Evolutionary conservation across 1,140 invertebrate species (phyloP), one percentile per base, ranked within the genome.

Genomic region (Armadillidium nasatum): DNA sequence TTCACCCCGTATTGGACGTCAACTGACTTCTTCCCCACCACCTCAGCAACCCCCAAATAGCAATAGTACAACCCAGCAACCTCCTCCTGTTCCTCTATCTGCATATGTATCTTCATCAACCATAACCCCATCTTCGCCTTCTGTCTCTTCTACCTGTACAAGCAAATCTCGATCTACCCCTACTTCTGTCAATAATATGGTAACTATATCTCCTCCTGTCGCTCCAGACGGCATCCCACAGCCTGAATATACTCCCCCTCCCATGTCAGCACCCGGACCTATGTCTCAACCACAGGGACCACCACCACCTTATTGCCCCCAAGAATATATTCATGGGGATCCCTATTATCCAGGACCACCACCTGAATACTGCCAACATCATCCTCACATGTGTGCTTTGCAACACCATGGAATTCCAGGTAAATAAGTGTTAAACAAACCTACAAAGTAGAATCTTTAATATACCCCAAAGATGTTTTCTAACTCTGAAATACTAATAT

Each of bases 281-380:
- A 11, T 45, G 71, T 44, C 45, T n/a, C 33, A 33, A n/a, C 71
- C 71, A 10, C 15, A n/a, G 15, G 71, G 21, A n/a, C 71, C 71
- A 19, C 71, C 71, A 33, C 71, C 71, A 19, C 71, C 71, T 44
- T 72, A 72, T 33, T 72, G 71, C 71, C 71, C 19, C 0, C 71
- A 33, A 22, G 71, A 72, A 45, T 72, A 72, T 45, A 44, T 44
- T 7, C 33, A n/a, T 19, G 71, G 71, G 44, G 71, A 72, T 22
- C 71, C 71, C 45, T 72, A 72, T 33, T 72, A 72, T 33, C 71
- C 71, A 11, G 71, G 71, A 11, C 71, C 71, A 10, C 71, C 71
- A 10, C 71, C 71, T 4, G 71, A 72, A n/a, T 72, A 72, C 44
- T 44, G 21, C 71, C 33, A 44, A n/a, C 71, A 72, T 33, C 71